Evolutionary conservation across 2,888 invertebrate species (phyloP), one percentile per base, ranked within the genome.

Genomic region (Cheilosia pagana): DNA sequence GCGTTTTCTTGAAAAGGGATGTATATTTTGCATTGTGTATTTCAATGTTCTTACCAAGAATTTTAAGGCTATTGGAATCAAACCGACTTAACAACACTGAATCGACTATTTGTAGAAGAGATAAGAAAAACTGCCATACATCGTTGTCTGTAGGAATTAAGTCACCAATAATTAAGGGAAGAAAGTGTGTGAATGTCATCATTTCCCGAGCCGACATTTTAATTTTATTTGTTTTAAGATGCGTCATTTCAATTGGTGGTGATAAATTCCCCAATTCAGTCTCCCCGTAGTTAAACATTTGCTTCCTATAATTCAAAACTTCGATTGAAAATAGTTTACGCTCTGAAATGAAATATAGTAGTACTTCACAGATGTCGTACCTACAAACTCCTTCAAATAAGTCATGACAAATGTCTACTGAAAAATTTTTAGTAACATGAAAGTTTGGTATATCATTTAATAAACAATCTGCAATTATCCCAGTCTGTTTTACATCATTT

Each of bases 361-460:
- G 23, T 10, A 86, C 59, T 50, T 71, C 52, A 76, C 71, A 70
- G 28, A 79, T 39, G 59, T 82, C 76, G 50, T 79, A 82, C 57
- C 76, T 78, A 43, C 81, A 75, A 31, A 86, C 67, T 12, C 86
- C 86, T 77, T 87, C 79, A n/a, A 87, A 65, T 23, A 81, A 45
- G 52, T 87, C 86, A 57, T 83, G 83, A 67, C 81, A 60, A 50
- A 82, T 74, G 71, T 81, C 86, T 12, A 70, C 86, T 19, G 67
- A 52, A 70, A 48, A 72, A 63, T 83, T 87, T n/a, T 68, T 57
- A n/a, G 75, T 67, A 10, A 50, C 83, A 57, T 87, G 63, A 45
- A 85, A 85, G 50, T 50, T 35, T 16, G 16, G 19, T 52, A 83
- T 63, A 10, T 81, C 65, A 28, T 81, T 74, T 60, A 82, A 72